Evolutionary conservation across 1,140 invertebrate species (phyloP), one percentile per base, ranked within the genome.

Genomic region (Cotesia glomerata): DNA sequence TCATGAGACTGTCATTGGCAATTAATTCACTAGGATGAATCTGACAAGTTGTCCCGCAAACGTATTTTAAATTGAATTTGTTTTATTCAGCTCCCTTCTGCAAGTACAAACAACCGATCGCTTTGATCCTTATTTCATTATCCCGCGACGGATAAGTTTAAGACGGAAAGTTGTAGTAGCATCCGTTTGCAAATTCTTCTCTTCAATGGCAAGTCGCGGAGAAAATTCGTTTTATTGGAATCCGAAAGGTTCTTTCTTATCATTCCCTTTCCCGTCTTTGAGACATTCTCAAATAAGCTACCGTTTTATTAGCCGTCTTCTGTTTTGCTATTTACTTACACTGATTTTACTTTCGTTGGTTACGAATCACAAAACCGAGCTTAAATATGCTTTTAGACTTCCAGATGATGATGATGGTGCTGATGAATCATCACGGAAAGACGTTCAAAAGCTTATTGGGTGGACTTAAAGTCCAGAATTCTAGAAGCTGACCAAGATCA

Each of bases 101-200:
- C 1, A 3, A 26, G 26, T 49, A 71, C 16, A 26, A 71, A 63
- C 64, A 59, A 73, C 32, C 58, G 65, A 73, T 74, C 72, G 78
- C 83, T 86, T 86, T 86, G 84, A 86, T 86, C 84, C 84, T 86
- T 86, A 86, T 85, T 86, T 85, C 84, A 85, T 85, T 86, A 85
- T 81, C 78, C 75, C 75, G 74, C 75, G 74, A 74, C 72, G 72
- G 49, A 56, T 49, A 62, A 32, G 14, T 18, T 72, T 72, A 77
- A 71, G 51, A 16, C 67, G 3, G 69, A 36, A n/a, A 52, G 34
- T 54, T 5, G 74, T 45, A 39, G 62, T 52, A 75, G 81, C 77
- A 81, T 82, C 80, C 78, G 81, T 79, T 86, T 81, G 83, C 82
- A 85, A 83, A 85, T 85, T 85, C 83, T 84, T 77, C 73, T 77